A percentile compares a stretch with the other conserved stretches of the same genome.
Evolutionary conservation across 35 echinoderm and acorn worm genomes (phyloP).

Genomic region (Strongylocentrotus purpuratus): DNA sequence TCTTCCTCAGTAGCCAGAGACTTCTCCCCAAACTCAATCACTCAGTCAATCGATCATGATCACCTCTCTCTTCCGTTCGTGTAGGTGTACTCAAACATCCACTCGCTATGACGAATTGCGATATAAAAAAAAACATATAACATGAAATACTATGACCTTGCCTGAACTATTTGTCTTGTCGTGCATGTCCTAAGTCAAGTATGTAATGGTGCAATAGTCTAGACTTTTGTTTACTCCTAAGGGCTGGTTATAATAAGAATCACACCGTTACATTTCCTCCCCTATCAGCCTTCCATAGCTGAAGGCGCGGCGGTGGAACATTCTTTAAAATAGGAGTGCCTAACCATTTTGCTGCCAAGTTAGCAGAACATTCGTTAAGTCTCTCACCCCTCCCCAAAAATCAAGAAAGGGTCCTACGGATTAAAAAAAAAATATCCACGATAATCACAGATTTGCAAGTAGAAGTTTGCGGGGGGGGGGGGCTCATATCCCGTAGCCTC

Average conservation of each 20-base stretch:
- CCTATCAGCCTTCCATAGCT: no score
- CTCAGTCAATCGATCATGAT: conserved; percentile 32
- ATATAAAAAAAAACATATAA: neutral
- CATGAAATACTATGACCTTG: neutral
- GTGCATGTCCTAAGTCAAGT: neutral
- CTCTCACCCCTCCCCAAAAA: no score
- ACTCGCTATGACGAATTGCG: conserved; percentile 9
- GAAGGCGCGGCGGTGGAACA: no score
- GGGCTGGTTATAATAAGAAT: neutral
- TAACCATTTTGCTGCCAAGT: no score
- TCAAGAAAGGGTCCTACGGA: no score
- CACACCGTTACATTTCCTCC: neutral
- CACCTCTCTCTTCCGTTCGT: neutral
- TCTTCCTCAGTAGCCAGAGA: neutral
- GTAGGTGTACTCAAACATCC: conserved; percentile 28
- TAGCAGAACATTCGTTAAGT: no score
- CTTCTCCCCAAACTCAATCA: neutral
- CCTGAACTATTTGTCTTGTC: neutral
- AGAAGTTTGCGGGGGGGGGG: no score
- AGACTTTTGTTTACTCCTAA: neutral
- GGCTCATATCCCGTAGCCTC: no score
- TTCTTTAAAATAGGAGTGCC: no score
- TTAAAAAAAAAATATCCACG: no score
- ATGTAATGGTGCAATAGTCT: neutral
- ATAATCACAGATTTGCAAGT: no score